Percentiles rank a stretch among this genome's conserved stretches.
phyloP scores from a whole-genome alignment of 2,113 vertebrate species.

The Dascyllus trimaculatus region DNA sequence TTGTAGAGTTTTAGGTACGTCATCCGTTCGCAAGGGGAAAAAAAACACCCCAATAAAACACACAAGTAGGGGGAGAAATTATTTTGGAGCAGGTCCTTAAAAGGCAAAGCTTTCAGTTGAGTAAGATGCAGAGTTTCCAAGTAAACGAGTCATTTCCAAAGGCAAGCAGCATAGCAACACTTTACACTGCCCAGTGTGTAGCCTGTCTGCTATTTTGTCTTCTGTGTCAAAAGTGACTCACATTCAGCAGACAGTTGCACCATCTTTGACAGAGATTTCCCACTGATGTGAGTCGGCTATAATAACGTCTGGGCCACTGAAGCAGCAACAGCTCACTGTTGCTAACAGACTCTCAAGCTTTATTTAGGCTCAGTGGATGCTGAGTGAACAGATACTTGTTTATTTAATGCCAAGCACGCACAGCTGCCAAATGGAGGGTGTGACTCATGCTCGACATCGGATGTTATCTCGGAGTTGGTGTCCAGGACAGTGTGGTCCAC shows the following conservation, averaged over 20 bases:
- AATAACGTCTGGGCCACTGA: neutral
- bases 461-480: slow-evolving; percentile 52
- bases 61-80: slow-evolving; percentile 11
- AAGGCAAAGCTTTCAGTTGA: slow-evolving; percentile 23
- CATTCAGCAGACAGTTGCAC: slow-evolving; percentile 19
- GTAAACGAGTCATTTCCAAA: neutral
- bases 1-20: slow-evolving; percentile 24
- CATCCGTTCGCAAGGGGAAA: slow-evolving; percentile 17
- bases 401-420: slow-evolving; percentile 58
- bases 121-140: slow-evolving; percentile 40
- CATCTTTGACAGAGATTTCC: slow-evolving; percentile 13
- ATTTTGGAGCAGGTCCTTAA: slow-evolving; percentile 11
- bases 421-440: slow-evolving; percentile 51
- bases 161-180: slow-evolving; percentile 11
- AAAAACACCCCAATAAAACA: slow-evolving; percentile 26
- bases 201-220: slow-evolving; percentile 1
- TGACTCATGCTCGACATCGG: slow-evolving; percentile 58
- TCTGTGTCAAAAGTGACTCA: slow-evolving; percentile 36
- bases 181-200: neutral
- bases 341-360: slow-evolving; percentile 44
- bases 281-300: neutral
- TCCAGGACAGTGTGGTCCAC: slow-evolving; percentile 10
- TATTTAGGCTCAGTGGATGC: slow-evolving; percentile 44
- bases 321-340: slow-evolving; percentile 48
- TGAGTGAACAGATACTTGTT: slow-evolving; percentile 66